A percentile compares a stretch with the other conserved stretches of the same genome.
Evolutionary conservation across 1,140 invertebrate genomes (phyloP).

Genomic region (Eubasilissa regina): DNA sequence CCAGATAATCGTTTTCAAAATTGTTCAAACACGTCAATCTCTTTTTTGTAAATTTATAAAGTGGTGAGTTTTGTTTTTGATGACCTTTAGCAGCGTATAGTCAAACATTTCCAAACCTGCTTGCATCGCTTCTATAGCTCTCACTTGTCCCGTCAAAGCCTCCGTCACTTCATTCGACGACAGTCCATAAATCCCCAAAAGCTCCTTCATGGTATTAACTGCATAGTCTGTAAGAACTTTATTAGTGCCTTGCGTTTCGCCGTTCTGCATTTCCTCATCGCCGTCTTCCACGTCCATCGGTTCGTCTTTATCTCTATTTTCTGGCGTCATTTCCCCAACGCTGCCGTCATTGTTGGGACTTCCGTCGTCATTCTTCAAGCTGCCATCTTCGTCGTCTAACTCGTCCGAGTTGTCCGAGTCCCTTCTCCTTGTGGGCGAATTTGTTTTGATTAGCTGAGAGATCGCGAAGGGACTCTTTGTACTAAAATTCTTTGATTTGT

Average conservation of each 20-base stretch:
- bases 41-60: no score
- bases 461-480: slow-evolving; percentile 73
- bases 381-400: slow-evolving; percentile 63
- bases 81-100: no score
- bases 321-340: slow-evolving; percentile 32
- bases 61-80: no score
- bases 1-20: no score
- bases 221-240: slow-evolving; percentile 79
- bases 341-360: slow-evolving; percentile 47
- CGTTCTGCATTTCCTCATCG: slow-evolving; percentile 66
- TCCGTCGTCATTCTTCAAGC: slow-evolving; percentile 48
- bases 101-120: slow-evolving; percentile 59
- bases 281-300: slow-evolving; percentile 58
- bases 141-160: slow-evolving; percentile 73
- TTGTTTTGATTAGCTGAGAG: slow-evolving; percentile 72
- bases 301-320: slow-evolving; percentile 45
- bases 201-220: slow-evolving; percentile 83
- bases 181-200: slow-evolving; percentile 81
- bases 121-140: slow-evolving; percentile 71
- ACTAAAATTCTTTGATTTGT: slow-evolving; percentile 68
- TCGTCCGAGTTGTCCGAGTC: slow-evolving; percentile 68
- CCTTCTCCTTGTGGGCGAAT: slow-evolving; percentile 71
- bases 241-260: slow-evolving; percentile 67
- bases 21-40: no score
- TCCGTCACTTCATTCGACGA: slow-evolving; percentile 76